Evolutionary conservation across 1,140 invertebrate genomes (phyloP).

Genomic region (Carposina sasakii): DNA sequence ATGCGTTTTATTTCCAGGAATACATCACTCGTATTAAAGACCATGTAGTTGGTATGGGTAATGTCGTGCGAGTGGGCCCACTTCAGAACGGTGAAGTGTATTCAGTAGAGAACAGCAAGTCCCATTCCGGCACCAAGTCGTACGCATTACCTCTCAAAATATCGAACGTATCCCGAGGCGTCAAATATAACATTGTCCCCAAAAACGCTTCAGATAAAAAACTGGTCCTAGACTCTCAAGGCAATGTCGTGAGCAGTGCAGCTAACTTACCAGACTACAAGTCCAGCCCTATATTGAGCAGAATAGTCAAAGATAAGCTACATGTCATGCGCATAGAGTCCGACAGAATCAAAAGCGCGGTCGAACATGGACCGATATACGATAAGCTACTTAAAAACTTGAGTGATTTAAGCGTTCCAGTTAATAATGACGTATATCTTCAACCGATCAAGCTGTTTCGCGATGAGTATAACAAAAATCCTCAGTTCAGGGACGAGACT

Average conservation of each 20-base stretch:
- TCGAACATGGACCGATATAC: slow-evolving; percentile 74
- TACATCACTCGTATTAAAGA: slow-evolving; percentile 78
- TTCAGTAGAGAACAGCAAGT: slow-evolving; percentile 58
- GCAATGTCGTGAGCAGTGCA: slow-evolving; percentile 67
- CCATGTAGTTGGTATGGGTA: slow-evolving; percentile 76
- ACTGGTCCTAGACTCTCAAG: slow-evolving; percentile 62
- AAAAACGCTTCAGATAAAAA: slow-evolving; percentile 70
- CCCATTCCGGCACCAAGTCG: slow-evolving; percentile 57
- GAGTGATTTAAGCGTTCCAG: slow-evolving; percentile 67
- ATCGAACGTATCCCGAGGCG: slow-evolving; percentile 62
- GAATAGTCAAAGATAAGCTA: slow-evolving; percentile 69
- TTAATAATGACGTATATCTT: slow-evolving; percentile 70
- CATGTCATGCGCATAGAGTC: slow-evolving; percentile 71
- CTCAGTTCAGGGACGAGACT: slow-evolving; percentile 71
- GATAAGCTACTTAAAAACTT: slow-evolving; percentile 72
- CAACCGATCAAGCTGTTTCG: slow-evolving; percentile 72
- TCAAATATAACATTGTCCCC: slow-evolving; percentile 67
- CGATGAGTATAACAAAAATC: slow-evolving; percentile 71
- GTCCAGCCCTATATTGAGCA: slow-evolving; percentile 61
- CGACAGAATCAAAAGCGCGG: slow-evolving; percentile 73
- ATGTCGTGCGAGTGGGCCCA: slow-evolving; percentile 72
- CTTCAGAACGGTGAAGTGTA: slow-evolving; percentile 63
- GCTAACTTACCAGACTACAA: slow-evolving; percentile 68
- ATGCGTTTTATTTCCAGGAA: slow-evolving; percentile 66
- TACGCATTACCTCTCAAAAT: slow-evolving; percentile 68